phyloP scores from a whole-genome alignment of 2,113 vertebrate genomes.

The Engystomops pustulosus region DNA sequence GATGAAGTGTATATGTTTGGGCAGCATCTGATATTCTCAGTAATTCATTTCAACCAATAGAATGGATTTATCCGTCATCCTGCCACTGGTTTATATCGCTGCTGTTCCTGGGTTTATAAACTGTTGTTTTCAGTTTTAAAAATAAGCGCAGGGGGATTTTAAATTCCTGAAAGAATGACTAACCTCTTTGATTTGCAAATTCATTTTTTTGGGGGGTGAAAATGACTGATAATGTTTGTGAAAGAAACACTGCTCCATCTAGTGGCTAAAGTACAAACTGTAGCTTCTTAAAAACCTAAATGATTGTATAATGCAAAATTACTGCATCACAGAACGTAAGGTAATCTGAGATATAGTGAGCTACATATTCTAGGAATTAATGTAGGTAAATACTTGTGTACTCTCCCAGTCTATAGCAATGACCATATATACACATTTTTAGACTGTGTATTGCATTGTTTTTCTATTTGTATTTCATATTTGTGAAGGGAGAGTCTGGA shows the following conservation, averaged over 20 bases:
- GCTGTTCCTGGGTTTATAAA: conserved; percentile 51
- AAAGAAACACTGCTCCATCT: conserved; percentile 69
- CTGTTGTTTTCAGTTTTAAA: conserved; percentile 51
- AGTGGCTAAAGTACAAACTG: conserved; percentile 60
- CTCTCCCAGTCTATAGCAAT: not conserved
- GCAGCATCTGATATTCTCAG: not conserved
- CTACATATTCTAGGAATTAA: not conserved
- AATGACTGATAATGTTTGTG: not conserved
- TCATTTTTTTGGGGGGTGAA: conserved; percentile 14
- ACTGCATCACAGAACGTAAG: too few species aligned
- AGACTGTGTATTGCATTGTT: not conserved
- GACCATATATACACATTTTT: not conserved
- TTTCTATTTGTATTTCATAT: not conserved
- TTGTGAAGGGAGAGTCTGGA: not conserved
- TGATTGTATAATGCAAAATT: too few species aligned
- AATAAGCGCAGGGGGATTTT: conserved; percentile 46
- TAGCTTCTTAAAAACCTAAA: not conserved
- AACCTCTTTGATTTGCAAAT: conserved; percentile 59
- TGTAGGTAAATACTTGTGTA: not conserved
- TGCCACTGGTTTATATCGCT: conserved; percentile 43
- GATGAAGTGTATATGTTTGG: conserved; percentile 14
- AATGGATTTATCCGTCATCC: conserved; percentile 46
- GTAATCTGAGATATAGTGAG: too few species aligned
- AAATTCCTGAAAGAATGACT: conserved; percentile 55
- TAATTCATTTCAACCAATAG: conserved; percentile 17